Base-by-base conservation (phyloP, 2,797 vertebrate species). In the Pristis pectinata region DNA sequence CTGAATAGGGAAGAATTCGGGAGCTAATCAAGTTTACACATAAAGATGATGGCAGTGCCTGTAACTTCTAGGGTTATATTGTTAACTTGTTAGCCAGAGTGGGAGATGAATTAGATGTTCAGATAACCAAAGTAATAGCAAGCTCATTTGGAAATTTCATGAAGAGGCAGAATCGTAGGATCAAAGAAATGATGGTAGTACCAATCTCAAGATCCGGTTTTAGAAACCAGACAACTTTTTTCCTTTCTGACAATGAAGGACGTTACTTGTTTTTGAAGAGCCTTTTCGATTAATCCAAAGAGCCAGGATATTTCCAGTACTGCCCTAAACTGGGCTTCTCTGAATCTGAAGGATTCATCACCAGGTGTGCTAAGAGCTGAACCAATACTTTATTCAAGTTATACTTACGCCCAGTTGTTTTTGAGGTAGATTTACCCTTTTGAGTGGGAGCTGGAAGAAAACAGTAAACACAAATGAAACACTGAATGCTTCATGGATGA, bases 381-480 rank as follows among this genome's bases (percentile, higher is more conserved):
- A 94, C 70, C 72, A 53, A 76, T 76, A 72, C 92, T 53, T 94
- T 72, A 94, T 70, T 76, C 67, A 76, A 76, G 30, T 17, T 49
- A 94, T 94, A 94, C 92, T 94, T 94, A 94, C 92, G 92, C 92
- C 67, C 92, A 94, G 72, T 94, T 70, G 67, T 94, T 94, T 94
- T 74, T 94, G 92, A 94, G 92, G 92, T 94, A 94, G 92, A 76
- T 94, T 94, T 74, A 94, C 92, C 92, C 92, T 94, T 94, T 94
- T 94, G 92, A 76, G 64, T 94, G 92, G 92, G 92, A 94, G 92
- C 92, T 94, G 92, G 92, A 94, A 94, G 92, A 94, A 94, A 94
- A 94, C 92, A 94, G 92, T 94, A 94, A 94, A 94, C 92, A 94
- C 41, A 76, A 94, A 94, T 94, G 92, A 94, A 94, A 94, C 92